phyloP scores from a whole-genome alignment of 1,140 invertebrate species.

The Drosophila pruinosa region DNA sequence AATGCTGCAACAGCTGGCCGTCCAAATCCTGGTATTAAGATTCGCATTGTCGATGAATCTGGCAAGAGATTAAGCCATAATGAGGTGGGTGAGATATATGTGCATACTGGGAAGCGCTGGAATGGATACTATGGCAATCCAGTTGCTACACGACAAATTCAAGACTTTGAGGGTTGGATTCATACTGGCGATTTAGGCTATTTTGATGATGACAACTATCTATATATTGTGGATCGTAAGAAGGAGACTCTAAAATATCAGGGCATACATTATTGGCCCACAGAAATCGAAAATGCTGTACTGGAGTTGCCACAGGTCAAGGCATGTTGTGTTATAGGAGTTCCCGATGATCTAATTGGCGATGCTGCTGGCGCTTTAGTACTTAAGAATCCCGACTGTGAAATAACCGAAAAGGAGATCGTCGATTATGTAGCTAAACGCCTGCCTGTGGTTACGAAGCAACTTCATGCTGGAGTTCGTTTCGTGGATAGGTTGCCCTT shows the following conservation, averaged over 20 bases:
- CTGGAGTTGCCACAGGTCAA: constrained; percentile 17
- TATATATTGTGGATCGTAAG: constrained; percentile 21
- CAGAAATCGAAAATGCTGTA: constrained; percentile 22
- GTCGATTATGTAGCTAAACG: constrained; percentile 18
- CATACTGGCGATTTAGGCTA: constrained; percentile 30
- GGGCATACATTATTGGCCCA: constrained; percentile 26
- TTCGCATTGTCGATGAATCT: constrained; percentile 68
- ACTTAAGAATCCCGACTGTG: not conserved
- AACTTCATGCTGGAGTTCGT: constrained; percentile 72
- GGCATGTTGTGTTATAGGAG: constrained; percentile 17
- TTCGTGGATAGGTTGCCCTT: constrained; percentile 83
- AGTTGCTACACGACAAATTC: constrained; percentile 84
- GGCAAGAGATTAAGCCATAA: constrained; percentile 51
- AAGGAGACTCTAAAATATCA: constrained; percentile 26
- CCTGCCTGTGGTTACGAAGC: constrained; percentile 24
- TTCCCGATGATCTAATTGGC: constrained; percentile 5
- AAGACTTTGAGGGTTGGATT: constrained; percentile 83
- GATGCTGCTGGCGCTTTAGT: constrained; percentile 20
- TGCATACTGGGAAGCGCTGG: constrained; percentile 59
- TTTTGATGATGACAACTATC: constrained; percentile 7
- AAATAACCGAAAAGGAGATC: constrained; percentile 33
- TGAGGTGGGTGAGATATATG: constrained; percentile 77
- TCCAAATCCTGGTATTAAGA: not conserved
- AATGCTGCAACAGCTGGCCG: constrained; percentile 25
- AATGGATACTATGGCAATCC: constrained; percentile 83